Evolutionary conservation across 2,888 invertebrate genomes (phyloP), one percentile per base, ranked within the genome.

Genomic region (Catonia carolina): DNA sequence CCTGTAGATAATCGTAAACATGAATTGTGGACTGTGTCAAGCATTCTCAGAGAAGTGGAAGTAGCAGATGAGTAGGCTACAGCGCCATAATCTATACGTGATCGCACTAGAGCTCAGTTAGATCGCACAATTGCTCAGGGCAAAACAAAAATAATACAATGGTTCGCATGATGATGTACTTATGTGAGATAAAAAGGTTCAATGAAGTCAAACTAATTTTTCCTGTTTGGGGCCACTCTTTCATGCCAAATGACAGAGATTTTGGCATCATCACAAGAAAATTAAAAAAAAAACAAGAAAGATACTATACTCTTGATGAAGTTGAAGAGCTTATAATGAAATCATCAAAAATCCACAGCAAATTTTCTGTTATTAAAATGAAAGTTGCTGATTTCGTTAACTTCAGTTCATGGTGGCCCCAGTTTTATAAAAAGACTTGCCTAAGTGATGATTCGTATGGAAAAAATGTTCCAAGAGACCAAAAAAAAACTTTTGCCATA

Each of bases 221-320:
- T 23, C 36, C 49, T 5, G 17, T 36, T 14, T 23, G 48, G 18
- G 39, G 53, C 8, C 52, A 55, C 14, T 55, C 17, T 15, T 48
- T 55, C 27, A 37, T 49, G 49, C 55, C 55, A 15, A 45, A 22
- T 41, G 53, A 35, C 27, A 22, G 47, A 14, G 52, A 56, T 52
- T 56, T 59, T 41, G 50, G 55, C n/a, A 53, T 56, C 3, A 59
- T 59, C 14, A 39, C 15, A 37, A 50, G 55, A 20, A 54, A 45
- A 20, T 27, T 54, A 15, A 45, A 42, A 12, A 48, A 48, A 55
- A 7, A n/a, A n/a, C n/a, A n/a, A n/a, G n/a, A n/a, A n/a, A n/a
- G n/a, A n/a, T n/a, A n/a, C n/a, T n/a, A n/a, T n/a, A n/a, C n/a
- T 15, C 8, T 55, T 5, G 35, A 45, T 14, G 55, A 55, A 55